Evolutionary conservation across 2,113 vertebrate species (phyloP), one percentile per base, ranked within the genome.

Genomic region (Oryzias celebensis): DNA sequence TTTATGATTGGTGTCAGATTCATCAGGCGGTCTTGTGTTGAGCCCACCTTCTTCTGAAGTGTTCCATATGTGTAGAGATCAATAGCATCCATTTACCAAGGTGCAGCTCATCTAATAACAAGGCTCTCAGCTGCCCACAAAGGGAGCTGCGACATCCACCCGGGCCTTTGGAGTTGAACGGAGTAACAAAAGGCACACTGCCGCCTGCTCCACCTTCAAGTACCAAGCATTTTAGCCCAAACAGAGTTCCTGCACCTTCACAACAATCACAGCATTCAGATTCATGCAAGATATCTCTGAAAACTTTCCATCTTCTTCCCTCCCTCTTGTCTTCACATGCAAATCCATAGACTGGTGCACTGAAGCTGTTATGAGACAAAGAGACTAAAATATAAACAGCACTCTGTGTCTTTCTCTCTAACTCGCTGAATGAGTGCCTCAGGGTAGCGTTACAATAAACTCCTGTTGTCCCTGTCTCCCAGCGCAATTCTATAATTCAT

Each of bases 111-210:
- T 85, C 87, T 87, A 81, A 90, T 91, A 89, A 87, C 82, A 69
- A 72, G 77, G 77, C 43, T 66, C 75, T 70, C 66, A 49, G 74
- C 64, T 77, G 71, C 61, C 74, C 75, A 79, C 60, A 65, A 71
- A 65, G 65, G 83, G 79, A 63, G 82, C 82, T 70, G 75, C 36
- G 65, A 85, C 84, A 72, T 71, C 77, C 83, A 83, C 68, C 68
- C 36, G 49, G 57, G 73, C 85, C 87, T 77, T 74, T 48, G 73
- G 86, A 87, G 72, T 72, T 77, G 67, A 71, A 26, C 64, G 65
- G 68, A 87, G 76, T 89, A 88, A 91, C 90, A 89, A 91, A 91
- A 90, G 80, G 87, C 88, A 86, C 77, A 88, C 78, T 77, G 71
- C 71, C 68, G 71, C 69, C 63, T 20, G 26, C 56, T 60, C 73